Evolutionary conservation across 2,113 vertebrate species (phyloP).

Genomic region (Percina caprodes): DNA sequence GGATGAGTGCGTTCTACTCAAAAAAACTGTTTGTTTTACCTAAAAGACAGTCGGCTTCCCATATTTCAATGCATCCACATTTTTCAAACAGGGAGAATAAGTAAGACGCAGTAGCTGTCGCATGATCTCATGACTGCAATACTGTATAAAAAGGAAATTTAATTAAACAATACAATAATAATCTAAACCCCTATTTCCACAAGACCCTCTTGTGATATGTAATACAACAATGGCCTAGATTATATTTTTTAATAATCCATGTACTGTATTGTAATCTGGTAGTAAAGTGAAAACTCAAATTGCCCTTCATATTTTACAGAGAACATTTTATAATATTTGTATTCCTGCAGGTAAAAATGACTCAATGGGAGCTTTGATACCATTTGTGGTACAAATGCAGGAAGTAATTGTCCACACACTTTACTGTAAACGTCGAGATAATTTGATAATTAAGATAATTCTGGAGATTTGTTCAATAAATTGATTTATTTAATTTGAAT

Average conservation of each 20-base stretch:
- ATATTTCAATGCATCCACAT: not conserved
- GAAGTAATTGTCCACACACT: not conserved
- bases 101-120: not conserved
- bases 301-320: not conserved
- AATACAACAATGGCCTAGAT: constrained; percentile 28
- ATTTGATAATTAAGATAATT: constrained; percentile 3
- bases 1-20: not conserved
- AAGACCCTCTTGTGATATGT: constrained; percentile 15
- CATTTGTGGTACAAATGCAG: constrained; percentile 25
- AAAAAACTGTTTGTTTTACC: not conserved
- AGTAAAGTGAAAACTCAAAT: not conserved
- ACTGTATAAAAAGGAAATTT: constrained; percentile 12
- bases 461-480: constrained; percentile 14
- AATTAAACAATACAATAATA: constrained; percentile 20
- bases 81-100: constrained; percentile 11
- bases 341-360: not conserved
- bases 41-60: not conserved
- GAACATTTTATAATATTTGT: constrained; percentile 11
- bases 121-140: not conserved
- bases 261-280: constrained; percentile 4
- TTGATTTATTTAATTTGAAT: constrained; percentile 20
- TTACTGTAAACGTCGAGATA: not conserved
- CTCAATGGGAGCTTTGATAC: constrained; percentile 5
- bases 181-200: constrained; percentile 28
- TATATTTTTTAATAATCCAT: constrained; percentile 27